phyloP scores from a whole-genome alignment of 2,888 invertebrate genomes.

The Malachius bipustulatus region DNA sequence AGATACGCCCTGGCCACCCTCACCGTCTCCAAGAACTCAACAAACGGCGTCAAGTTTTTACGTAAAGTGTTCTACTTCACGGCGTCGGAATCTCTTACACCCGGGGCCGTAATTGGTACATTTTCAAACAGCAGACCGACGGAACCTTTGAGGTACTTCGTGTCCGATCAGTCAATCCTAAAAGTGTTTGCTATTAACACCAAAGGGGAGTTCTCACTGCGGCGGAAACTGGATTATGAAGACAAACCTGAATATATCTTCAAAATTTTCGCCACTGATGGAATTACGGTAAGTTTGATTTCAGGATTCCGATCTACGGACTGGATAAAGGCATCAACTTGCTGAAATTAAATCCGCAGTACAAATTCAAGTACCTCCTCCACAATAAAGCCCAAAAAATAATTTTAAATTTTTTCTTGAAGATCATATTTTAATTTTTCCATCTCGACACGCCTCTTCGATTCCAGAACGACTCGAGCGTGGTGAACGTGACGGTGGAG shows the following conservation, averaged over 20 bases:
- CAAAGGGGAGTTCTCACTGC: constrained; percentile 67
- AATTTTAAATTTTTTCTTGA: constrained; percentile 1
- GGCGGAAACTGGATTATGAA: constrained; percentile 69
- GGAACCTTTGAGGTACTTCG: constrained; percentile 60
- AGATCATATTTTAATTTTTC: not conserved
- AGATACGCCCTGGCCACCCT: constrained; percentile 78
- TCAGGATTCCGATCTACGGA: too few species aligned
- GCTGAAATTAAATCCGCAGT: too few species aligned
- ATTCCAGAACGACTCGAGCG: constrained; percentile 72
- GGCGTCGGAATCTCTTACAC: constrained; percentile 64
- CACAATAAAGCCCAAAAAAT: not conserved
- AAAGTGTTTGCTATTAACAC: constrained; percentile 66
- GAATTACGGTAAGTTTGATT: constrained; percentile 46
- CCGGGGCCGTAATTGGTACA: constrained; percentile 61
- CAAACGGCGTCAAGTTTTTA: constrained; percentile 47
- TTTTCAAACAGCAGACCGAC: constrained; percentile 53
- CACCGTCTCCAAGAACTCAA: constrained; percentile 44
- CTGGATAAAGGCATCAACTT: too few species aligned
- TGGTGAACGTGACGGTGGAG: constrained; percentile 66
- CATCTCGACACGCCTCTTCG: too few species aligned
- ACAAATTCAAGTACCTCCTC: not conserved
- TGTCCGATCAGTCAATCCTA: constrained; percentile 59
- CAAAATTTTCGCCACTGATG: constrained; percentile 73
- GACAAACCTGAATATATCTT: constrained; percentile 57
- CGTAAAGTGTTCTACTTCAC: constrained; percentile 57